Percentiles rank a stretch among this genome's conserved stretches.
Conservation (phyloP, 1,140 invertebrate species). For the Drosophila suzukii region DNA sequence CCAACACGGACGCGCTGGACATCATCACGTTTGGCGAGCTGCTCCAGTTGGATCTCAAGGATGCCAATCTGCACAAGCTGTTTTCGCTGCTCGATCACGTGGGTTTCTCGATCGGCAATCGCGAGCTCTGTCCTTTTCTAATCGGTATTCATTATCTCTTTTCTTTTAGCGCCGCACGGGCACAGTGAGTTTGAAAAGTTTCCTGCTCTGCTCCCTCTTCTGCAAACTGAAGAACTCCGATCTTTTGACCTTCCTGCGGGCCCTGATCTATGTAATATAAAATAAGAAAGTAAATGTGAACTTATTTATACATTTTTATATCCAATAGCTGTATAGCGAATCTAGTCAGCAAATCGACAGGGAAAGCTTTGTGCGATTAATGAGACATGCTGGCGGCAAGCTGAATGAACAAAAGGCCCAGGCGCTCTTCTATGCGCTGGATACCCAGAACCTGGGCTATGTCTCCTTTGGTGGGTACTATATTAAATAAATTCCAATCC, state of each 20-base stretch:
- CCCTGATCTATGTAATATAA: conserved; percentile 64
- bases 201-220: conserved; percentile 74
- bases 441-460: conserved; percentile 59
- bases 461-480: conserved; percentile 68
- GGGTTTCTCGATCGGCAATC: conserved; percentile 13
- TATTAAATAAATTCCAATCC: not conserved
- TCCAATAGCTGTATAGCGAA: conserved; percentile 65
- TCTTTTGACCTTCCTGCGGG: conserved; percentile 70
- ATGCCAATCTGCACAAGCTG: conserved; percentile 65
- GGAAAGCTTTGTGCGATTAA: conserved; percentile 60
- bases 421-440: conserved; percentile 66
- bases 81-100: conserved; percentile 78
- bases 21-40: conserved; percentile 73
- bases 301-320: not conserved
- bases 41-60: conserved; percentile 63
- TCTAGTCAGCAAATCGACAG: conserved; percentile 63
- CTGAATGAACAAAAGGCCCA: conserved; percentile 64
- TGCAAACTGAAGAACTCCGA: conserved; percentile 71
- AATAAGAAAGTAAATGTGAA: not conserved
- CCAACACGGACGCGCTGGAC: conserved; percentile 69
- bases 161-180: conserved; percentile 54
- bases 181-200: conserved; percentile 74
- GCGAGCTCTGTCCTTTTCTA: conserved; percentile 4
- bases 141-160: not conserved
- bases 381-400: conserved; percentile 70